Evolutionary conservation across 92 coral and sea anemone species (phyloP), one percentile per base, ranked within the genome.

Genomic region (Palythoa caribaeorum): DNA sequence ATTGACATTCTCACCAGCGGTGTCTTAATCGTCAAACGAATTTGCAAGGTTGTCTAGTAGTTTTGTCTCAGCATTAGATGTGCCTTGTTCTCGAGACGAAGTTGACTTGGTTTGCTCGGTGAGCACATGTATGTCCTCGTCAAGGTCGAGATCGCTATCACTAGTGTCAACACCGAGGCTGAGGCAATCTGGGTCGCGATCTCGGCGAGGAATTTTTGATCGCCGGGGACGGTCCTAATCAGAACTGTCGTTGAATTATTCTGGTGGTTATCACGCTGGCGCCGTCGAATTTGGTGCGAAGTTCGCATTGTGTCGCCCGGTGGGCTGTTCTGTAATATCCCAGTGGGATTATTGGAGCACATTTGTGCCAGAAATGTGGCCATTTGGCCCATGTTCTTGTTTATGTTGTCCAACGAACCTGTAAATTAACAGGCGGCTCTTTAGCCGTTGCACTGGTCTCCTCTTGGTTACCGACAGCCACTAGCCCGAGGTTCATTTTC

Each of bases 351-450:
- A 52, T 70, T 60, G 21, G 60, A 3, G 78, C 65, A 83, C 79
- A 84, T 72, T 72, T 84, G 44, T 37, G 55, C 87, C 38, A 83
- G 77, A 48, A 83, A 68, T 44, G 39, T 37, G 87, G 78, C 78
- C 87, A 83, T 83, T 69, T 84, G 60, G 66, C 88, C 88, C 71
- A 85, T 73, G 39, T 85, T 85, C n/a, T 35, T 73, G 80, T 85
- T 73, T 52, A 71, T 85, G n/a, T 71, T 73, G 38, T 76, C 70
- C 83, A 85, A 28, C 1, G 88, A 54, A 37, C 88, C 48, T 51
- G 44, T 69, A 85, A 40, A 73, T 85, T 85, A 51, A 13, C 65
- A 52, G 44, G 65, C 12, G 52, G 84, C 36, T 38, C 84, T 59
- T 79, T 71, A 79, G 84, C 21, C 48, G 21, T 28, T 77, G 47